Percentiles rank a stretch among this genome's conserved stretches.
phyloP scores from a whole-genome alignment of 2,888 invertebrate genomes.

The Crepidodera aurea region DNA sequence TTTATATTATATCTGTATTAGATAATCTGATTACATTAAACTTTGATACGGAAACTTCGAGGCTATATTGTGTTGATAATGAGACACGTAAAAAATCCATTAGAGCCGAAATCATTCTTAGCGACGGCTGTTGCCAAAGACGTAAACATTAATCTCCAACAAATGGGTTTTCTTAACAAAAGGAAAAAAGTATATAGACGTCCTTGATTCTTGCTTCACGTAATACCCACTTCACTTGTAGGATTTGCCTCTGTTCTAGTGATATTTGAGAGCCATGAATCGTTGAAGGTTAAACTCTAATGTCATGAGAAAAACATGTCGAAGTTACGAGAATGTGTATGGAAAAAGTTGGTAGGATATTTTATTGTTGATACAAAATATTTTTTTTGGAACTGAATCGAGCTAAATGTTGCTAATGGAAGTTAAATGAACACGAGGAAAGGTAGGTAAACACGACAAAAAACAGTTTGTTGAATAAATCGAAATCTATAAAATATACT shows the following conservation, averaged over 20 bases:
- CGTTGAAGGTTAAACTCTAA: neutral
- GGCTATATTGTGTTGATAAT: neutral
- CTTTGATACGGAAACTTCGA: conserved; percentile 6
- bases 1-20: neutral
- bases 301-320: no score
- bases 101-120: conserved; percentile 15
- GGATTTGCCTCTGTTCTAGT: neutral
- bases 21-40: conserved; percentile 13
- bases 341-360: no score
- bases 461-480: no score
- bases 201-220: neutral
- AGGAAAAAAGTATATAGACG: conserved; percentile 2
- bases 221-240: conserved; percentile 2
- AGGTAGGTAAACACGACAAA: no score
- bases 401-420: no score
- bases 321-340: no score
- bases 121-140: conserved; percentile 13
- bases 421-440: no score
- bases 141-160: conserved; percentile 18
- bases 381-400: no score
- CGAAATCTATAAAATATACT: no score
- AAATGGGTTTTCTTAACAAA: conserved; percentile 10
- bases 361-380: no score
- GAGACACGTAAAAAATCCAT: conserved; percentile 16
- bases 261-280: neutral